Base-by-base conservation (phyloP, 1,140 invertebrate genomes). In the Cyclina sinensis region DNA sequence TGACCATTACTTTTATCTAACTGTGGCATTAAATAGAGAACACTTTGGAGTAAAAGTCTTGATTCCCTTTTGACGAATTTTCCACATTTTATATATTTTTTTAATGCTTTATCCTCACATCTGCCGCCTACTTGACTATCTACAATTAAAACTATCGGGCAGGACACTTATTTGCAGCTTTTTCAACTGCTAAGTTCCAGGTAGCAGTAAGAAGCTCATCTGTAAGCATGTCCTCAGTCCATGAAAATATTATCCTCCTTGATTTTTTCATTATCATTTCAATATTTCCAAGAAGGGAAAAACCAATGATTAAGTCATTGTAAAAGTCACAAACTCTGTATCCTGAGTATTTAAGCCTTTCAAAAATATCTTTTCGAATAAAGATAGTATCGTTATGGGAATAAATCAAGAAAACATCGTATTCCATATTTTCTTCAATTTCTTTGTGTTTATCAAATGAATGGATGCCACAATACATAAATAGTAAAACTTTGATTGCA, bases 381-480 rank as follows among this genome's bases (percentile, higher is more conserved):
- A 57, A 57, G 14, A 14, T 4, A 57, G 4, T 14, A 57, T 57
- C 51, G 16, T 30, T 30, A 65, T 65, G 32, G 1, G 32, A 30
- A 35, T 65, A n/a, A n/a, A n/a, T n/a, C n/a, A n/a, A n/a, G n/a
- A n/a, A n/a, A n/a, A n/a, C n/a, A n/a, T n/a, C n/a, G 11, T 30
- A 7, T 3, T 30, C 27, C 18, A 1, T 3, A 4, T 65, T 30
- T 65, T n/a, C n/a, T n/a, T n/a, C n/a, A n/a, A n/a, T n/a, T n/a
- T n/a, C n/a, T n/a, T n/a, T n/a, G n/a, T n/a, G 59, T 65, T 65
- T 65, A 65, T 65, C 59, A 65, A 65, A 65, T 30, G 59, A 32
- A n/a, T 65, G 59, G 24, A 65, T 30, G 5, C 59, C 59, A 65
- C 59, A 65, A 30, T 65, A 65, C 59, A 65, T 4, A 65, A 7